These are phyloP conservation scores for Leptopilina clavipes DNA, from an alignment of 1,140 invertebrate genomes.

Conservation along the genomic window DNA sequence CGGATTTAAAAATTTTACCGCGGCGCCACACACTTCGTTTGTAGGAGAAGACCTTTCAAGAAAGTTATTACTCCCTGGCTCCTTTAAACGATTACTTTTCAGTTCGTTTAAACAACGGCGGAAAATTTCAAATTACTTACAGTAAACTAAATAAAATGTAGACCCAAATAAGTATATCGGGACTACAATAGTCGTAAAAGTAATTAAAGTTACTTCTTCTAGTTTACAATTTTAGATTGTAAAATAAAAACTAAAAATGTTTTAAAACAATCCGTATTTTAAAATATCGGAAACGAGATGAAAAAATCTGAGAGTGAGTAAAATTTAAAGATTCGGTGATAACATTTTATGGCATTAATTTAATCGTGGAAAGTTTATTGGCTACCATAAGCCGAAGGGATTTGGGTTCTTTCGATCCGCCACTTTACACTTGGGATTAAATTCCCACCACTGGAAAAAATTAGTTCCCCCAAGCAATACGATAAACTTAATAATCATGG, in stretches of 20 bases:
- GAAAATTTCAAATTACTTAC: too few relatives aligned
- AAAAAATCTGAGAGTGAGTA: neutral
- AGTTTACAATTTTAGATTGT: too few relatives aligned
- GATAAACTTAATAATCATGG: too few relatives aligned
- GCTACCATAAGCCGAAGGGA: neutral
- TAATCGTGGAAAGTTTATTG: slow-evolving; percentile 1
- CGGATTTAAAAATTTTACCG: slow-evolving; percentile 25
- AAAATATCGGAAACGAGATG: too few relatives aligned
- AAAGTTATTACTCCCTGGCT: slow-evolving; percentile 2
- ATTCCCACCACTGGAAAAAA: neutral
- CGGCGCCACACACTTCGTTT: slow-evolving; percentile 26
- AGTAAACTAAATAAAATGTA: too few relatives aligned
- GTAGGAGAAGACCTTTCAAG: slow-evolving; percentile 1
- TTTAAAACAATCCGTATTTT: too few relatives aligned
- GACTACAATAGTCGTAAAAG: too few relatives aligned
- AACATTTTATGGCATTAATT: slow-evolving; percentile 4
- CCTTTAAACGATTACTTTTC: neutral
- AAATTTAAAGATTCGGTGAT: neutral
- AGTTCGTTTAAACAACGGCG: too few relatives aligned
- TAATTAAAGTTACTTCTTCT: too few relatives aligned
- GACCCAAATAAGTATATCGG: too few relatives aligned
- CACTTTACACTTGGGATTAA: neutral
- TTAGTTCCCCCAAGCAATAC: too few relatives aligned
- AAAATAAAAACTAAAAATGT: too few relatives aligned
- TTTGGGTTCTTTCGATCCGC: neutral